phyloP scores from a whole-genome alignment of 2,113 vertebrate species.

The Neotoma lepida region DNA sequence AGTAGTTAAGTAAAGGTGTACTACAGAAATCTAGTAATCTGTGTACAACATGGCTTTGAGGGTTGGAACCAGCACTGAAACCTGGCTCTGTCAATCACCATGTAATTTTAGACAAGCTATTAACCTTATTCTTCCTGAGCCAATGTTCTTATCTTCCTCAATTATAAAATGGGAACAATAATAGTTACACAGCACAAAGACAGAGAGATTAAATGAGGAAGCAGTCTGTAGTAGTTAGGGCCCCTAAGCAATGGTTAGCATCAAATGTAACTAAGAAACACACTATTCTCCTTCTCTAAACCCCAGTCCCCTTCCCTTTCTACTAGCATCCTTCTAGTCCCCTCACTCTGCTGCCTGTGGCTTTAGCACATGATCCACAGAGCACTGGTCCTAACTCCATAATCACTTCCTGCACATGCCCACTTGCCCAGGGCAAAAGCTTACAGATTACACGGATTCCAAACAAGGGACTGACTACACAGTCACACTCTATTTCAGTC shows the following conservation, averaged over 20 bases:
- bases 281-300: not conserved
- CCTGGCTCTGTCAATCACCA: not conserved
- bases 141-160: conserved; percentile 20
- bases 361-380: not conserved
- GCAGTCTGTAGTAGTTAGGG: not conserved
- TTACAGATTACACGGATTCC: not conserved
- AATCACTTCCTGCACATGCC: not conserved
- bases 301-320: not conserved
- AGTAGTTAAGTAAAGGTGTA: not conserved
- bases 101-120: not conserved
- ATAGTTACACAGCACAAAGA: not conserved
- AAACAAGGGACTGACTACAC: not conserved
- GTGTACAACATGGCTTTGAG: not conserved
- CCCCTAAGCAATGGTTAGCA: not conserved
- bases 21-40: not conserved
- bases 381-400: not conserved
- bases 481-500: not conserved
- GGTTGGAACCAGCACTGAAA: not conserved
- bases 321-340: not conserved
- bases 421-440: not conserved
- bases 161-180: not conserved
- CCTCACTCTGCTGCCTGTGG: not conserved
- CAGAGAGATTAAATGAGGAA: not conserved
- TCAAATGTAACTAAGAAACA: not conserved
- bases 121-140: not conserved